phyloP scores from a whole-genome alignment of 2,888 invertebrate species.

The Drosophila ustulata region DNA sequence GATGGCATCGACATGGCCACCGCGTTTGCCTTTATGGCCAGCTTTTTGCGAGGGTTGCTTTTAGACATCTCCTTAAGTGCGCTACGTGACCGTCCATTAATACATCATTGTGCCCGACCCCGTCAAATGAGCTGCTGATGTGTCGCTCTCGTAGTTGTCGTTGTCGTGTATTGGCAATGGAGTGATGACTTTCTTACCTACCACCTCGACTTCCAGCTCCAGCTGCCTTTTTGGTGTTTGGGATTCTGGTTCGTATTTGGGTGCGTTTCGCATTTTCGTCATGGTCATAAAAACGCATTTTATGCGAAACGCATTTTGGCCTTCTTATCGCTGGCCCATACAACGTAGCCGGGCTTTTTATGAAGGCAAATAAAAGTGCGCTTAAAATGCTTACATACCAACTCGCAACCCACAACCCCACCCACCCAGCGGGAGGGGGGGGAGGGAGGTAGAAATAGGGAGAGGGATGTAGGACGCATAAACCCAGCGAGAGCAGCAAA shows the following conservation, averaged over 20 bases:
- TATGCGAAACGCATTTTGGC: conserved; percentile 78
- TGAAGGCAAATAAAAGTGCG: conserved; percentile 75
- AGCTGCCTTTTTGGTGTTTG: conserved; percentile 23
- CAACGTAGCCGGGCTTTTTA: conserved; percentile 63
- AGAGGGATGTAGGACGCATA: conserved; percentile 46
- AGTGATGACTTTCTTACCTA: conserved; percentile 36
- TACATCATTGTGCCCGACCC: conserved; percentile 63
- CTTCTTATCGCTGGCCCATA: conserved; percentile 64
- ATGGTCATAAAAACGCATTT: conserved; percentile 82
- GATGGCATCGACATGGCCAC: conserved; percentile 55
- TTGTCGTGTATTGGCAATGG: conserved; percentile 58
- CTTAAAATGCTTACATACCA: conserved; percentile 56
- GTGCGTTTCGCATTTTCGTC: conserved; percentile 78
- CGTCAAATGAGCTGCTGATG: conserved; percentile 70
- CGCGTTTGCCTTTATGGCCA: conserved; percentile 36
- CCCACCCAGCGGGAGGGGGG: background rate
- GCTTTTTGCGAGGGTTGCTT: conserved; percentile 70
- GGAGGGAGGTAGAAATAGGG: background rate
- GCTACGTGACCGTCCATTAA: conserved; percentile 75
- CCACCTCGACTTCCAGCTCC: background rate
- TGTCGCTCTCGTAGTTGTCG: background rate
- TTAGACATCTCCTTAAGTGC: conserved; percentile 69
- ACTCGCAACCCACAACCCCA: background rate
- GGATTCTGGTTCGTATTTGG: conserved; percentile 48
- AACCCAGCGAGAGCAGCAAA: conserved; percentile 54